Evolutionary conservation across 2,888 invertebrate species (phyloP), one percentile per base, ranked within the genome.

Genomic region (Poecilobothrus nobilitatus): DNA sequence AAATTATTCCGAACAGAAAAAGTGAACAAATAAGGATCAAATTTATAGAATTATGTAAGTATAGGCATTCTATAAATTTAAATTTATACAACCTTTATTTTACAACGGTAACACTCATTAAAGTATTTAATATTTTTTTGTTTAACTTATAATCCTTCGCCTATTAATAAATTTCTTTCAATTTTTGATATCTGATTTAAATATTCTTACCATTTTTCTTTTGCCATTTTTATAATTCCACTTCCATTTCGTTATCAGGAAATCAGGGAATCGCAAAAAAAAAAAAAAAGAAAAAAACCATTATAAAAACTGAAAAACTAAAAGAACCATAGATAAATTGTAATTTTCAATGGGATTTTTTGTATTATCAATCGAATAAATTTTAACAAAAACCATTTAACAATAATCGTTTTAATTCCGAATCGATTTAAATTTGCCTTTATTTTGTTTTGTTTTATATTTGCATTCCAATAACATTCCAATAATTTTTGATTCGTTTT

Each of bases 281-380:
- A 34, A n/a, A 7, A 44, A 7, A 44, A 44, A 44, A 34, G 34
- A 7, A 44, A 9, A 53, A 18, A 53, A 53, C 41, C 15, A 53
- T 6, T 6, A 53, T 2, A 53, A 53, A 53, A 53, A 18, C 2
- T 6, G 44, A 12, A 18, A 53, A 18, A 12, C 53, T 15, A 18
- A 12, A 18, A 53, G 15, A 53, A 53, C 7, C 53, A 15, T 6
- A 53, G 53, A 53, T 53, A 53, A 53, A 53, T 53, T 53, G 53
- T 53, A 15, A 53, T 53, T 53, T 53, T 53, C 53, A 53, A 53
- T 53, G 53, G 53, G 18, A 53, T 53, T 53, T 27, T 53, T 53
- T 9, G 53, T 53, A 63, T 63, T 63, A 63, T 63, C 63, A 27
- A 27, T 27, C 22, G n/a, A 63, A 63, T 63, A 63, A 63, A 63